Conservation (phyloP, 23 tunicate genomes). For the Ascidia mentula region DNA sequence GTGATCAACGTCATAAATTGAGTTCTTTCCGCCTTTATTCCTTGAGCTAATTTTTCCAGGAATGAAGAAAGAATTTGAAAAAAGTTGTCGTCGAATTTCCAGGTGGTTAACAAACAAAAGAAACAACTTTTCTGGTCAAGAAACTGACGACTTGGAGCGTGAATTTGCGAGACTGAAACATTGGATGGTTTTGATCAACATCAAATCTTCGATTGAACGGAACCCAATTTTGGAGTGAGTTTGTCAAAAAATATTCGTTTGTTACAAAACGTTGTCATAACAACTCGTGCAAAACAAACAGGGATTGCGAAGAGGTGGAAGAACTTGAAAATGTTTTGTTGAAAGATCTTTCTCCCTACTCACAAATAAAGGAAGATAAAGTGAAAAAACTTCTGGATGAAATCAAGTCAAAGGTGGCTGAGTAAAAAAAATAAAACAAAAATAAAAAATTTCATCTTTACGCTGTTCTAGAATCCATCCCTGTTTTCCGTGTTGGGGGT, state of each 20-base stretch:
- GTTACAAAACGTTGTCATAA: too few species aligned
- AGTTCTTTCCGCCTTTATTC: too few species aligned
- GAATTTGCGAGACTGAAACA: constrained; percentile 12
- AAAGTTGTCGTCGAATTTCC: background rate
- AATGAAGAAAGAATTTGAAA: background rate
- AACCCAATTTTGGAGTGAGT: too few species aligned
- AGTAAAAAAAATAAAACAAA: background rate
- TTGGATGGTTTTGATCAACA: background rate
- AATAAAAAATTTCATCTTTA: too few species aligned
- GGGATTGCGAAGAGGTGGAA: too few species aligned
- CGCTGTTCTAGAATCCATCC: constrained; percentile 18
- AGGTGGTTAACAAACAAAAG: constrained; percentile 8
- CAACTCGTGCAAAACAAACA: too few species aligned
- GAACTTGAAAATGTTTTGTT: background rate
- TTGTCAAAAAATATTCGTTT: too few species aligned
- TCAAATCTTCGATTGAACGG: background rate
- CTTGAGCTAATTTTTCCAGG: background rate
- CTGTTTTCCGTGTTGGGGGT: constrained; percentile 15
- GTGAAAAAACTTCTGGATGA: constrained; percentile 20
- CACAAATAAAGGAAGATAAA: background rate
- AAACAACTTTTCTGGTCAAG: constrained; percentile 32
- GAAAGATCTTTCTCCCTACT: constrained; percentile 2
- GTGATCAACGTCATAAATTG: too few species aligned
- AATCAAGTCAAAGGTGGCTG: constrained; percentile 12
- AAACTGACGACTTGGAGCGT: constrained; percentile 25